These are phyloP conservation scores for Nautilus pompilius DNA, from an alignment of 1,140 invertebrate genomes.

Conservation along the genomic window DNA sequence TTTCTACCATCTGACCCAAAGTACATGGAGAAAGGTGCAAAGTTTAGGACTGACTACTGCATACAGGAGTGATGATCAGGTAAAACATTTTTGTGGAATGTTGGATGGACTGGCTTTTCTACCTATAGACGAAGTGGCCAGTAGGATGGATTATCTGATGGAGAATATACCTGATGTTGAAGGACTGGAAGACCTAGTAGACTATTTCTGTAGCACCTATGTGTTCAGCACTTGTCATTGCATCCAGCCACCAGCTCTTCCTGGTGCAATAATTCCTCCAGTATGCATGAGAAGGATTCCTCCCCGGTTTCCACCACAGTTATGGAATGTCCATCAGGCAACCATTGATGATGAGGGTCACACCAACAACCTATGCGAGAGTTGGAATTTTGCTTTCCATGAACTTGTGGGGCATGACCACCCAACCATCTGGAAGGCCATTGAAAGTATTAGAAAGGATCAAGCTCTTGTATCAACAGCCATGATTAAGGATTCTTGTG, in stretches of 20 bases:
- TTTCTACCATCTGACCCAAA: constrained; percentile 23
- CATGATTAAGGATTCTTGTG: constrained; percentile 1
- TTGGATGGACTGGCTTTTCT: constrained; percentile 22
- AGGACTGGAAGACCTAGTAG: constrained; percentile 1
- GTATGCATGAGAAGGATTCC: neutral
- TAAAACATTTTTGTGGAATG: constrained; percentile 18
- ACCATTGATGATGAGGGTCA: neutral
- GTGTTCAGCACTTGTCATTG: constrained; percentile 2
- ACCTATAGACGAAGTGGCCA: constrained; percentile 7
- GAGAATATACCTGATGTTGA: constrained; percentile 4
- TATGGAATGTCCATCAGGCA: constrained; percentile 9
- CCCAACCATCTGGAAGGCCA: constrained; percentile 5
- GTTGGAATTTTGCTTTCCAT: constrained; percentile 7
- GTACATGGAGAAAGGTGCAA: constrained; percentile 19
- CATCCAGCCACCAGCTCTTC: neutral
- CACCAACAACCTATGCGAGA: constrained; percentile 13
- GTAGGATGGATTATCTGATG: constrained; percentile 6
- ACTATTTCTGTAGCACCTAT: constrained; percentile 16
- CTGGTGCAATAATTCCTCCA: neutral
- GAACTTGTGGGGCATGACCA: constrained; percentile 11
- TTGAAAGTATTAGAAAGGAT: constrained; percentile 8
- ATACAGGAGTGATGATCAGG: constrained; percentile 11
- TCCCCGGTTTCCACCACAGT: constrained; percentile 3
- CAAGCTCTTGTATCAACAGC: constrained; percentile 1
- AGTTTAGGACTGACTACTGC: constrained; percentile 9